A percentile compares a stretch with the other conserved stretches of the same genome.
phyloP scores from a whole-genome alignment of 2,797 vertebrate genomes.

The Apogon hyalosoma region DNA sequence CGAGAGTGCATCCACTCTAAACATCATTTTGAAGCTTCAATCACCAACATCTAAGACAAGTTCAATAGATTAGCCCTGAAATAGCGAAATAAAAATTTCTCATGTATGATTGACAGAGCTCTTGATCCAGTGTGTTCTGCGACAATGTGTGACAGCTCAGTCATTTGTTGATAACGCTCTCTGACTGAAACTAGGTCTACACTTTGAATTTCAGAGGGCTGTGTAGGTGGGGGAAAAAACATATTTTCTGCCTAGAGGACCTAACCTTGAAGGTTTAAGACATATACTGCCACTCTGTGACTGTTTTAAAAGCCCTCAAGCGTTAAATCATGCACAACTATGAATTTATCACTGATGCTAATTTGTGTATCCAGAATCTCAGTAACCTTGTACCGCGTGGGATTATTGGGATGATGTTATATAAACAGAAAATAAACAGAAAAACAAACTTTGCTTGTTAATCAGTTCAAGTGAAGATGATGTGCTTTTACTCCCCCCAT shows the following conservation, averaged over 20 bases:
- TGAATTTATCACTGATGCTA: slow-evolving; percentile 56
- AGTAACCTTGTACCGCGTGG: slow-evolving; percentile 56
- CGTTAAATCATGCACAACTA: slow-evolving; percentile 45
- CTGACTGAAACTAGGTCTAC: slow-evolving; percentile 53
- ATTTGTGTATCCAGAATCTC: slow-evolving; percentile 64
- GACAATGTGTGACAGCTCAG: slow-evolving; percentile 69
- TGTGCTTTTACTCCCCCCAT: slow-evolving; percentile 68
- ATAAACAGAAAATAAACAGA: slow-evolving; percentile 60
- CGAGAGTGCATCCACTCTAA: slow-evolving; percentile 58
- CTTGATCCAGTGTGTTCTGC: slow-evolving; percentile 67
- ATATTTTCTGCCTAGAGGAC: slow-evolving; percentile 59
- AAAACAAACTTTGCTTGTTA: slow-evolving; percentile 77
- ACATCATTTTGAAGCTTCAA: slow-evolving; percentile 68
- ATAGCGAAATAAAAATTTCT: slow-evolving; percentile 64
- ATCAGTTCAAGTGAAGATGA: slow-evolving; percentile 72
- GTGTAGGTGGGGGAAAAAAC: slow-evolving; percentile 51
- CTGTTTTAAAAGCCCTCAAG: slow-evolving; percentile 40
- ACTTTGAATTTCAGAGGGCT: slow-evolving; percentile 63
- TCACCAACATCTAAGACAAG: slow-evolving; percentile 49
- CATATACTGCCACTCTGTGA: slow-evolving; percentile 40
- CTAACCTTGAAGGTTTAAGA: slow-evolving; percentile 66
- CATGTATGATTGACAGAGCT: slow-evolving; percentile 61
- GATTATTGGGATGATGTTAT: slow-evolving; percentile 35
- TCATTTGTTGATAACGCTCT: slow-evolving; percentile 60
- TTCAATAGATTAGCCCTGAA: slow-evolving; percentile 57